These are phyloP conservation scores for Chaetura pelagica DNA, from an alignment of 2,113 vertebrate genomes.

Conservation along the genomic window DNA sequence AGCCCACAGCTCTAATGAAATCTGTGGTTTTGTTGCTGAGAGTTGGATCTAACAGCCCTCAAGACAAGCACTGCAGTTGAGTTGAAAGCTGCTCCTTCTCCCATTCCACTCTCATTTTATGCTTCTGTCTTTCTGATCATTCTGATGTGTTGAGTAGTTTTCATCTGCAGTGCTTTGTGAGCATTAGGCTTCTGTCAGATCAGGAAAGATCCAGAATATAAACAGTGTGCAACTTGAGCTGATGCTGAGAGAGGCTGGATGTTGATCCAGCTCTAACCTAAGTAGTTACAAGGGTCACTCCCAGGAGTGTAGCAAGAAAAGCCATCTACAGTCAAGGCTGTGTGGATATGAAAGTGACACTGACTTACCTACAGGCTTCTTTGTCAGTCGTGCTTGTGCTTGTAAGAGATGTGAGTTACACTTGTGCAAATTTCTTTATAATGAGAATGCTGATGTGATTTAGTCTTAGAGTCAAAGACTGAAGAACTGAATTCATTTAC, in stretches of 20 bases:
- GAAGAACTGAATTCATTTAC: background rate
- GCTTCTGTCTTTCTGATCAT: background rate
- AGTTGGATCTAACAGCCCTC: background rate
- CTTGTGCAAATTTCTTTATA: background rate
- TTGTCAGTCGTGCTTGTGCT: background rate
- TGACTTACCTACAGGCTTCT: background rate
- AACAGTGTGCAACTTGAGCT: background rate
- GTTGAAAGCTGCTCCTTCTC: background rate
- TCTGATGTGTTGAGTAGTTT: background rate
- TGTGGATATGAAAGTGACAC: background rate
- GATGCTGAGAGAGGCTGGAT: background rate
- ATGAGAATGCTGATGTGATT: background rate
- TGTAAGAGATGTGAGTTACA: background rate
- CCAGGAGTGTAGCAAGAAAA: background rate
- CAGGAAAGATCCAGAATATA: background rate
- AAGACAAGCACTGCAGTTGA: background rate
- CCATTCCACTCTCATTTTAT: background rate
- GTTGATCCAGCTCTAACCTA: background rate
- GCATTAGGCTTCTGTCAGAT: background rate
- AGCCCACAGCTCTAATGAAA: background rate
- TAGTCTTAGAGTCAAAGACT: background rate
- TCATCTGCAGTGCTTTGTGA: background rate
- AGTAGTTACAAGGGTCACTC: background rate
- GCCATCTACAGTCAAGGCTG: background rate
- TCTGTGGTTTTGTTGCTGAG: background rate